Percentiles rank a stretch among this genome's conserved stretches.
Evolutionary conservation across 2,888 invertebrate genomes (phyloP).

Genomic region (Nephrotoma appendiculata): DNA sequence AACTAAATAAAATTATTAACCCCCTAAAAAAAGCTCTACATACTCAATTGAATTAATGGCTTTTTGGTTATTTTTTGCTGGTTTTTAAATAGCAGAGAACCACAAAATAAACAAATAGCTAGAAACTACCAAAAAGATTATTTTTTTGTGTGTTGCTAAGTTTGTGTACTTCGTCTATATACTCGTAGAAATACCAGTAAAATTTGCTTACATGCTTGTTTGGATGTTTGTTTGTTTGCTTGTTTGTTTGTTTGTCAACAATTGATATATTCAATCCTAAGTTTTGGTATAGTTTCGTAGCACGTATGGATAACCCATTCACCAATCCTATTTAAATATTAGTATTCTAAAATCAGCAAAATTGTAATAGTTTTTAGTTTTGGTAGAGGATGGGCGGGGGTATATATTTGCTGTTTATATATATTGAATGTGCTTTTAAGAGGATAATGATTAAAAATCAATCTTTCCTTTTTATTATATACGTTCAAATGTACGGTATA

Average conservation of each 20-base stretch:
- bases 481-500: not conserved
- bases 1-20: not conserved
- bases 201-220: not conserved
- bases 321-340: not conserved
- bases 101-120: not conserved
- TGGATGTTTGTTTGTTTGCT: not conserved
- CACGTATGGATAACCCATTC: not conserved
- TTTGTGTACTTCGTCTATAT: not conserved
- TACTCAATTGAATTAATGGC: not conserved
- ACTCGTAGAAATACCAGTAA: not conserved
- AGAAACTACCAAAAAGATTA: not conserved
- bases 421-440: not conserved
- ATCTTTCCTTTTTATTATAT: not conserved
- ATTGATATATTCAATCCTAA: not conserved
- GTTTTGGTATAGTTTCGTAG: not conserved
- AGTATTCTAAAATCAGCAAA: not conserved
- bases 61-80: not conserved
- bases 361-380: not conserved
- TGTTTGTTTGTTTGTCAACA: not conserved
- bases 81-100: not conserved
- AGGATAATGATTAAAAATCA: not conserved
- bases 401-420: not conserved
- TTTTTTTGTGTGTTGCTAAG: not conserved
- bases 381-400: no score
- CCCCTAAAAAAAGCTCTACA: not conserved